Conservation (phyloP, 2,888 invertebrate species). For the Drosophila paramelanica region DNA sequence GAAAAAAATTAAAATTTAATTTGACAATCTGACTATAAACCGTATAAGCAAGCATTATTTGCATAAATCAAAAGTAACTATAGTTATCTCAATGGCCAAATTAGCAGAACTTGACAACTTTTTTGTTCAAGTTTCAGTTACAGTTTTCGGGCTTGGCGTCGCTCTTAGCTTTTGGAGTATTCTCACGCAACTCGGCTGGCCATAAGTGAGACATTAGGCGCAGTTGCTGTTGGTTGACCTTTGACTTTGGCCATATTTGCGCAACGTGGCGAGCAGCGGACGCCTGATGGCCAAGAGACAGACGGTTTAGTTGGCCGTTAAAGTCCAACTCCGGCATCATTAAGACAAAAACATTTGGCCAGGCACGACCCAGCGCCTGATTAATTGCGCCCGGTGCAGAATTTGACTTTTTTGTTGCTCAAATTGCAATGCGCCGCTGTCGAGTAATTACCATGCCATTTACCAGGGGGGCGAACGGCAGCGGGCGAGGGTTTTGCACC, state of each 20-base stretch:
- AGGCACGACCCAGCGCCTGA: slow-evolving; percentile 77
- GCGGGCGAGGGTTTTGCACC: background rate
- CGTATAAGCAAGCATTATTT: too few relatives aligned
- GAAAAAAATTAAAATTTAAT: too few relatives aligned
- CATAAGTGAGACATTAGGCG: slow-evolving; percentile 79
- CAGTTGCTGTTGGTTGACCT: slow-evolving; percentile 72
- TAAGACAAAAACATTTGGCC: slow-evolving; percentile 77
- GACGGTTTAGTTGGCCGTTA: slow-evolving; percentile 38
- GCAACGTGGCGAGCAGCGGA: slow-evolving; percentile 44
- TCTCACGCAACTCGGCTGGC: slow-evolving; percentile 61
- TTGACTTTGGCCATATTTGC: slow-evolving; percentile 74
- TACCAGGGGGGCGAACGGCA: slow-evolving; percentile 12
- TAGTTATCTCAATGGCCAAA: background rate
- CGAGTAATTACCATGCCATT: slow-evolving; percentile 77
- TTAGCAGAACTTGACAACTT: background rate
- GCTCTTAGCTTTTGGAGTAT: slow-evolving; percentile 17
- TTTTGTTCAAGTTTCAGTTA: background rate
- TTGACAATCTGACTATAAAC: too few relatives aligned
- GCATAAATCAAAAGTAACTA: background rate
- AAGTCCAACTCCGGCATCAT: slow-evolving; percentile 68
- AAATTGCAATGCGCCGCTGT: slow-evolving; percentile 61
- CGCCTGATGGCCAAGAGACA: slow-evolving; percentile 14
- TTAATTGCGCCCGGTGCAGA: slow-evolving; percentile 74
- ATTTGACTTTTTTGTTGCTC: slow-evolving; percentile 80
- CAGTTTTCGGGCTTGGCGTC: background rate